Conservation (phyloP, 2,888 invertebrate genomes). For the Plebejus melissa region DNA sequence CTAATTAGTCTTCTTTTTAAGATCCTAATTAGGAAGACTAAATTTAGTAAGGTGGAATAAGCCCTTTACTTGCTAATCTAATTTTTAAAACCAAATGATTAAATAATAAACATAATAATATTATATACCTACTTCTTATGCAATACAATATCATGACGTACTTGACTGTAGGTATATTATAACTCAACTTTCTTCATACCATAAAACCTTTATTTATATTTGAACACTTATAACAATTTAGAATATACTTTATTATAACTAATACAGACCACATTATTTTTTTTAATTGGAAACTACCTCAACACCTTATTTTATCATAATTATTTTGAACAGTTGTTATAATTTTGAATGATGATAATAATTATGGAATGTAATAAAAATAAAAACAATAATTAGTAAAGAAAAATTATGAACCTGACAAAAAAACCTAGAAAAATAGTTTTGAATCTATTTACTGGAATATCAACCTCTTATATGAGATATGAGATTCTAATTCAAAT, state of each 20-base stretch:
- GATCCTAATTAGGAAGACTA: no score
- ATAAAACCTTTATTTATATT: slow-evolving; percentile 65
- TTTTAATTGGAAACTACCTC: slow-evolving; percentile 12
- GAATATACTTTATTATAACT: slow-evolving; percentile 58
- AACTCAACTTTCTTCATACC: slow-evolving; percentile 49
- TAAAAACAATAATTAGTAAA: not conserved
- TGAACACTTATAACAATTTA: slow-evolving; percentile 77
- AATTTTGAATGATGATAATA: not conserved
- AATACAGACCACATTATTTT: slow-evolving; percentile 49
- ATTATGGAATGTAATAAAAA: slow-evolving; percentile 26
- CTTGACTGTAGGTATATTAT: slow-evolving; percentile 41
- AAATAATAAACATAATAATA: slow-evolving; percentile 15
- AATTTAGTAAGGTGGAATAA: no score
- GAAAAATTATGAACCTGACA: not conserved
- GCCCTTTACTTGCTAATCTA: not conserved
- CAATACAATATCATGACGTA: slow-evolving; percentile 42
- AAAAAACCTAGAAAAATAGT: not conserved
- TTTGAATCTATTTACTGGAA: not conserved
- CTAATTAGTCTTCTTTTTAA: no score
- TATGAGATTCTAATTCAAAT: slow-evolving; percentile 26
- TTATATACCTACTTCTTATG: slow-evolving; percentile 8
- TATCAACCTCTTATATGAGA: not conserved
- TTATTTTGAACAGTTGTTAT: slow-evolving; percentile 9
- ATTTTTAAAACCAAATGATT: slow-evolving; percentile 11
- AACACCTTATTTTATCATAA: slow-evolving; percentile 19